Evolutionary conservation across 2,888 invertebrate genomes (phyloP).

Genomic region (Ophraella communa): DNA sequence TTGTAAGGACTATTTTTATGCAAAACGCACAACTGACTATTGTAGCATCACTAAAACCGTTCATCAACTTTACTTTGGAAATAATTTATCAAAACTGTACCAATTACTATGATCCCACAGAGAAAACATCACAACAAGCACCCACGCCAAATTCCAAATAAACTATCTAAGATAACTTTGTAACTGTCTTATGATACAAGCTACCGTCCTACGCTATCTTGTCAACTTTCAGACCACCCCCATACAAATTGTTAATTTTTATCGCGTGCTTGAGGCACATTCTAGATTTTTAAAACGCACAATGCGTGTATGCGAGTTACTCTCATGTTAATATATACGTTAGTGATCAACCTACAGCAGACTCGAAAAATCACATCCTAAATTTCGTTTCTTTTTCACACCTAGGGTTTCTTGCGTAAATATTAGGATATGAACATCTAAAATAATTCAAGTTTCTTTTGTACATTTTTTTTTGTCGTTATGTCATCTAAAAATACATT

Average conservation of each 20-base stretch:
- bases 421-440: background rate
- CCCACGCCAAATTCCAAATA: slow-evolving; percentile 8
- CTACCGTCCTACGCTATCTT: slow-evolving; percentile 10
- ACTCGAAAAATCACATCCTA: background rate
- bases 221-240: slow-evolving; percentile 1
- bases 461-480: no score
- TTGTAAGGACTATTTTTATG: no score
- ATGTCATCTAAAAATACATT: no score
- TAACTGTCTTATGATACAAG: slow-evolving; percentile 29
- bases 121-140: background rate
- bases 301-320: background rate
- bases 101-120: background rate
- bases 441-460: no score
- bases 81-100: no score
- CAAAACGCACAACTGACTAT: no score
- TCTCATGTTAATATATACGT: background rate
- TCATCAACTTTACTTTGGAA: no score
- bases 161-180: slow-evolving; percentile 30
- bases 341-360: background rate
- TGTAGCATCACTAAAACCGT: no score
- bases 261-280: slow-evolving; percentile 7
- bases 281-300: background rate
- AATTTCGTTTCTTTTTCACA: background rate
- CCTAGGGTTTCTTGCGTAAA: background rate
- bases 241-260: slow-evolving; percentile 1